These are phyloP conservation scores for Phorcus lineatus DNA, from an alignment of 2,888 invertebrate species.

Conservation along the genomic window DNA sequence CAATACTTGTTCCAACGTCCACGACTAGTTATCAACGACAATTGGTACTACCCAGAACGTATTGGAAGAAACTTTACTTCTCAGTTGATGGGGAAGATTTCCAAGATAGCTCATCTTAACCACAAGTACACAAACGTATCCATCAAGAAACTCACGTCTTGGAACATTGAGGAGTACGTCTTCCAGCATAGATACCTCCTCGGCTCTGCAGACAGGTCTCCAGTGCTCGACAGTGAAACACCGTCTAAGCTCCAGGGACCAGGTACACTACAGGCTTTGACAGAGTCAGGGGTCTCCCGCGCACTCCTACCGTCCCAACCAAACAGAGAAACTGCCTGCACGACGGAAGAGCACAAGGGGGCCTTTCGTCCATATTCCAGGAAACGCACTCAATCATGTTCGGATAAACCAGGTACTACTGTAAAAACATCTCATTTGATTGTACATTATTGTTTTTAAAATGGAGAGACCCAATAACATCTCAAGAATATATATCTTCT, in stretches of 20 bases:
- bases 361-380: not conserved
- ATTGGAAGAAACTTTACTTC: constrained; percentile 25
- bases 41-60: constrained; percentile 21
- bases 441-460: too few relatives aligned
- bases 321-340: not conserved
- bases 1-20: constrained; percentile 24
- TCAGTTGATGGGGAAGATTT: constrained; percentile 16
- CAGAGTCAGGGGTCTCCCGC: not conserved
- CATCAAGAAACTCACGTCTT: constrained; percentile 9
- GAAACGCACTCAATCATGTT: not conserved
- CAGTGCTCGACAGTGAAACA: not conserved
- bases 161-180: not conserved
- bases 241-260: not conserved
- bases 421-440: too few relatives aligned
- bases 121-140: constrained; percentile 10
- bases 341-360: not conserved
- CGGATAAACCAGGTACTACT: not conserved
- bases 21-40: not conserved
- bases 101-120: constrained; percentile 3
- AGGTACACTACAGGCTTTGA: too few relatives aligned
- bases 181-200: not conserved
- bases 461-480: too few relatives aligned
- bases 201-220: not conserved
- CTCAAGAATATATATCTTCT: too few relatives aligned
- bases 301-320: not conserved